phyloP scores from a whole-genome alignment of 2,113 vertebrate species.

The Bambusicola thoracicus region DNA sequence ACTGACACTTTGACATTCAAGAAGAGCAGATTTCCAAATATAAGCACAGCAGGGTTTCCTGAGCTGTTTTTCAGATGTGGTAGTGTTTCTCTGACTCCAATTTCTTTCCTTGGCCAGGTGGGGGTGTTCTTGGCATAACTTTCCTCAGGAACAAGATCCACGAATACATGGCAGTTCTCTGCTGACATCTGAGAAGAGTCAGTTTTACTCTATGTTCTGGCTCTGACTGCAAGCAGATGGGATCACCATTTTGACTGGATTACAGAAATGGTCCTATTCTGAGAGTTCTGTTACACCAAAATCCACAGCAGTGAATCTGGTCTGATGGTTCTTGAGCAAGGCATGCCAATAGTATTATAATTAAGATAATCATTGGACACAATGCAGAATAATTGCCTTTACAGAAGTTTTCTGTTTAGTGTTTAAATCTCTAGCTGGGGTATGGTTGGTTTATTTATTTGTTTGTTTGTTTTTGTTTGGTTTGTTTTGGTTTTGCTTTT shows the following conservation, averaged over 20 bases:
- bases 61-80: not conserved
- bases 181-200: constrained; percentile 40
- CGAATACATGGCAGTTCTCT: not conserved
- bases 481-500: not conserved
- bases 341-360: not conserved
- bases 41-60: not conserved
- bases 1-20: not conserved
- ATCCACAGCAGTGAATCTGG: not conserved
- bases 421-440: not conserved
- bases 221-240: constrained; percentile 28
- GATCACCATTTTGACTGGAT: constrained; percentile 1
- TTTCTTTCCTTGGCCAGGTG: constrained; percentile 63
- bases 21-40: not conserved
- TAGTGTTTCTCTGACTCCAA: not conserved
- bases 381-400: not conserved
- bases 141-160: constrained; percentile 15
- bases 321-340: not conserved
- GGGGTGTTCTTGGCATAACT: constrained; percentile 67
- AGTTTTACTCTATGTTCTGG: not conserved
- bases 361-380: not conserved
- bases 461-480: too few relatives aligned
- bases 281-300: not conserved
- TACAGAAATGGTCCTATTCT: not conserved
- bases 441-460: too few relatives aligned
- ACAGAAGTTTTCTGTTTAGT: not conserved